Base-by-base conservation (phyloP, 2,797 vertebrate genomes). In the Oceanodroma leucorhoa region DNA sequence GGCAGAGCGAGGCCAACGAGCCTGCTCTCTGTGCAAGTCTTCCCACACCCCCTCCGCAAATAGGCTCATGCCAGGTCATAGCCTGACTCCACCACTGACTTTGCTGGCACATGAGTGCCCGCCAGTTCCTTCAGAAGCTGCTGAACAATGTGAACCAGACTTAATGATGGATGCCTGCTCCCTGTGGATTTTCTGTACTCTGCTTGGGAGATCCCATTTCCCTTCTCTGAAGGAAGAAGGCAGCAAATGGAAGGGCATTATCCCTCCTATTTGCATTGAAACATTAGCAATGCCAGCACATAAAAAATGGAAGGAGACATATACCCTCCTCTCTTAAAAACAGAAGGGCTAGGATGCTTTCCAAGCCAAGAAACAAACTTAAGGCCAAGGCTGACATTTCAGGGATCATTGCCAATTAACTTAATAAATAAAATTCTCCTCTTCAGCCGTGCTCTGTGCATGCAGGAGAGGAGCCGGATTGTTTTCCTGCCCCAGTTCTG, bases 341-440 rank as follows among this genome's bases (percentile, higher is more conserved):
- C 55, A 69, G 72, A 76, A 91, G n/a, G 36, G 45, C 21, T 36
- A 89, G 71, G n/a, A 94, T 72, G 48, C 46, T 90, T 90, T 95
- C 92, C 75, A 79, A 93, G 53, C 65, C 50, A 58, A 85, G 65
- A 95, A 82, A 89, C 14, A 38, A 96, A 87, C 32, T 90, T 95
- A 84, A 90, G 69, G 86, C 86, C 86, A 81, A 93, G 58, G 61
- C 85, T 96, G 91, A 81, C 64, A 85, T 89, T 93, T 91, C 84
- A 94, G 71, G 67, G 83, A 89, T 86, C 6, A 2, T 10, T 95
- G 91, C 94, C 95, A 94, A 88, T 94, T 96, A 96, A 94, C 43
- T 94, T 94, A 95, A 93, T 88, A 88, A 95, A 94, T 81, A 95
- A 93, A 96, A 96, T 72, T 90, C 67, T 88, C 54, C 70, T 83